Conservation (phyloP, 2,888 invertebrate genomes). For the Chrysotoxum bicinctum region DNA sequence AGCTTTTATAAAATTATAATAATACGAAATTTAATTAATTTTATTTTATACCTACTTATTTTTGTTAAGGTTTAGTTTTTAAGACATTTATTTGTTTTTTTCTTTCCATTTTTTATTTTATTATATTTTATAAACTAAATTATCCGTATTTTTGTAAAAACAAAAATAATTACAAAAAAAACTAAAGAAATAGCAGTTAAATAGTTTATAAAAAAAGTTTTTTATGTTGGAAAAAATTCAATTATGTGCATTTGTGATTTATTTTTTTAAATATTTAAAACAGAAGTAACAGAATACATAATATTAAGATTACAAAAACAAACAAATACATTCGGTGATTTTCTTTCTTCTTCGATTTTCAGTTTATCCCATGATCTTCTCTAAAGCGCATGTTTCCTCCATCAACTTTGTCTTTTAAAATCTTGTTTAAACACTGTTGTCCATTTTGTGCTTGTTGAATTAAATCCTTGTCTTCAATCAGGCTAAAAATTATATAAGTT, state of each 20-base stretch:
- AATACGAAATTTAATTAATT: slow-evolving; percentile 30
- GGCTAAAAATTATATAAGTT: too few species aligned
- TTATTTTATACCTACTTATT: slow-evolving; percentile 54
- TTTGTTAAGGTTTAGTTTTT: slow-evolving; percentile 64
- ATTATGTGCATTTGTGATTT: slow-evolving; percentile 69
- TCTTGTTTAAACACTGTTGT: neutral
- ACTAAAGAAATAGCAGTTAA: slow-evolving; percentile 39
- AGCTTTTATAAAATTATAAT: slow-evolving; percentile 55
- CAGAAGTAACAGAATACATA: slow-evolving; percentile 64
- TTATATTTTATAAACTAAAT: slow-evolving; percentile 41
- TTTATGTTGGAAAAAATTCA: slow-evolving; percentile 54
- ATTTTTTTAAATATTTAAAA: slow-evolving; percentile 61
- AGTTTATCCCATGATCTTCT: slow-evolving; percentile 23
- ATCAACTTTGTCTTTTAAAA: neutral
- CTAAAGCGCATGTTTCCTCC: neutral
- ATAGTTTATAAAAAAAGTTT: slow-evolving; percentile 36
- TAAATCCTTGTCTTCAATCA: too few species aligned
- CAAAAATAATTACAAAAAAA: slow-evolving; percentile 21
- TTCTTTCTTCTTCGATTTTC: slow-evolving; percentile 40
- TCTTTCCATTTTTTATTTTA: slow-evolving; percentile 20
- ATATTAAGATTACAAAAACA: slow-evolving; percentile 53
- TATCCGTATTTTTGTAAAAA: slow-evolving; percentile 50
- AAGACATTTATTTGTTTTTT: slow-evolving; percentile 31
- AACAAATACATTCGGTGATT: slow-evolving; percentile 19
- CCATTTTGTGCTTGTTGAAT: neutral